These are phyloP conservation scores for Macrophya annulata DNA, from an alignment of 2,888 invertebrate genomes.

Conservation along the genomic window DNA sequence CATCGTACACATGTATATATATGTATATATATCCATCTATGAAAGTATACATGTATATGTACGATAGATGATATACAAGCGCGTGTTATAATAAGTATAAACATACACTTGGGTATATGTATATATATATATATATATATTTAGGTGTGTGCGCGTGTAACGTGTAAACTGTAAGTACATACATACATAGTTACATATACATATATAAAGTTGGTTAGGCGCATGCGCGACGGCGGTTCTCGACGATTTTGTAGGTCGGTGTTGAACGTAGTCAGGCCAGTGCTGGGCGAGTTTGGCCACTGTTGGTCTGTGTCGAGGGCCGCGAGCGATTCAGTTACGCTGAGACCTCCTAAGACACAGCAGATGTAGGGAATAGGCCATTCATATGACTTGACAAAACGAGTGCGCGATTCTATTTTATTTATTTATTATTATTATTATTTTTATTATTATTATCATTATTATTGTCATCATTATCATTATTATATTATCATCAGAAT, in stretches of 20 bases:
- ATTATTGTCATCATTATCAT: neutral
- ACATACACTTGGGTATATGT: too few species aligned
- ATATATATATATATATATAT: too few species aligned
- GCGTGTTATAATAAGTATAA: too few species aligned
- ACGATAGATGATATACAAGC: too few species aligned
- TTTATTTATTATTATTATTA: slow-evolving; percentile 51
- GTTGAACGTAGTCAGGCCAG: slow-evolving; percentile 12
- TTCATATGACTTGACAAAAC: slow-evolving; percentile 54
- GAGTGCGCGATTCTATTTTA: slow-evolving; percentile 50
- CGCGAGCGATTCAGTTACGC: slow-evolving; percentile 65
- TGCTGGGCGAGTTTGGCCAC: slow-evolving; percentile 33
- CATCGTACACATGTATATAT: neutral
- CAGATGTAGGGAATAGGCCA: slow-evolving; percentile 55
- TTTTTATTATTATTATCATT: neutral
- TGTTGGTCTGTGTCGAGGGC: slow-evolving; percentile 39
- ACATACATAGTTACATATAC: neutral
- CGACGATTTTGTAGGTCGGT: slow-evolving; percentile 49
- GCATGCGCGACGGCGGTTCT: slow-evolving; percentile 36
- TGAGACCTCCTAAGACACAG: slow-evolving; percentile 63
- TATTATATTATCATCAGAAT: neutral
- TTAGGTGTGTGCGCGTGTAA: too few species aligned
- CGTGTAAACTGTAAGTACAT: too few species aligned
- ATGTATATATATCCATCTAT: too few species aligned
- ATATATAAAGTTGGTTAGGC: neutral
- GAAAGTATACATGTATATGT: too few species aligned